A percentile compares a stretch with the other conserved stretches of the same genome.
Conservation (phyloP, 2,113 vertebrate species). For the mouse (Mus musculus) region DNA sequence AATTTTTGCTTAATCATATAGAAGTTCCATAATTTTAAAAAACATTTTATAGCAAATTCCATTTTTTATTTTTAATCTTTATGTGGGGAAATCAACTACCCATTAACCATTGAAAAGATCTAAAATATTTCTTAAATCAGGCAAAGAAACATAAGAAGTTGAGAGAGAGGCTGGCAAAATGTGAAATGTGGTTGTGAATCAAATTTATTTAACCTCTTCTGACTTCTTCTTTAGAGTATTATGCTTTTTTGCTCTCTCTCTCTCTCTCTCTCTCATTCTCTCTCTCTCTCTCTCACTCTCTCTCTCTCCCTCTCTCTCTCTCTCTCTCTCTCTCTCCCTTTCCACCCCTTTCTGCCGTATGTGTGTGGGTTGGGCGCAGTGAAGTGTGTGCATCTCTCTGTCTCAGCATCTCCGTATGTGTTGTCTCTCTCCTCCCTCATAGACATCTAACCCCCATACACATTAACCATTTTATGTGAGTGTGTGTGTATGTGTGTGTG, state of each 20-base stretch:
- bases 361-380: no score
- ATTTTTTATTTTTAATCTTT: background rate
- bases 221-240: background rate
- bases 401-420: background rate
- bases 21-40: background rate
- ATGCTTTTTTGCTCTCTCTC: no score
- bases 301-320: no score
- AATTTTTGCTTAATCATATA: background rate
- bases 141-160: background rate
- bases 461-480: background rate
- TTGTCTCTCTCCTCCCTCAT: no score
- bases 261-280: no score
- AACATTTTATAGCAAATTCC: background rate
- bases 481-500: background rate
- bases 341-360: background rate
- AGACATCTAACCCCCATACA: background rate
- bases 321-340: no score
- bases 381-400: background rate
- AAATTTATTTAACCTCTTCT: background rate
- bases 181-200: background rate
- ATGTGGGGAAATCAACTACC: background rate
- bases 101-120: background rate
- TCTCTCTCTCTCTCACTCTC: no score
- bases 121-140: background rate
- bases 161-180: background rate